Evolutionary conservation across 1,140 invertebrate species (phyloP), one percentile per base, ranked within the genome.

Genomic region (Pseudomyrmex gracilis): DNA sequence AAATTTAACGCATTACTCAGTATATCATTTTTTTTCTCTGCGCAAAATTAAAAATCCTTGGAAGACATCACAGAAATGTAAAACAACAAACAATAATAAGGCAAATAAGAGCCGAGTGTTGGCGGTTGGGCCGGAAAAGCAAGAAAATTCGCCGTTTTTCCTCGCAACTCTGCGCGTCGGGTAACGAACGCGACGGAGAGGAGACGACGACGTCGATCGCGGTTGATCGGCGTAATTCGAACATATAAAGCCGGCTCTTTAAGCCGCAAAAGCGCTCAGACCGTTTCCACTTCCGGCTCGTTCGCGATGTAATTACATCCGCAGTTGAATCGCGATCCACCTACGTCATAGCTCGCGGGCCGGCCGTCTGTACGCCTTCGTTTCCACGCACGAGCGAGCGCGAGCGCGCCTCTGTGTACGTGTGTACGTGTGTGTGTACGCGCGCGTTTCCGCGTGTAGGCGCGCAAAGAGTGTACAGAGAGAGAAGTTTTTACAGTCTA

Each of bases 261-360:
- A 87, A 87, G 82, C 63, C 73, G 68, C 63, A 87, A 87, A 87
- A 87, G 85, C 85, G 85, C 64, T 76, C 85, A 51, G 85, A 84
- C 82, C 67, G 85, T 87, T 87, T 87, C 86, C 73, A 87, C 85
- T 87, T 87, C 86, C 86, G 86, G 82, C 85, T 87, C 82, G 82
- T 73, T 80, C 68, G 60, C 85, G 63, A 87, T 87, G 86, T 87
- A 87, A 87, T 87, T 87, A 87, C 86, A 87, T 87, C 85, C 86
- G 86, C 82, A 86, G 86, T 87, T 87, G 73, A 87, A 87, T 78
- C 68, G 68, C 73, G 55, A 80, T 76, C 63, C 55, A 83, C 68
- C 82, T 78, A 83, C 82, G 82, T 83, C 82, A 83, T 60, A 67
- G 53, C 53, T 78, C 49, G 51, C 63, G 61, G 34, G 34, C 66